Base-by-base conservation (phyloP, 2,797 vertebrate species). In the Enteromius treurensis region DNA sequence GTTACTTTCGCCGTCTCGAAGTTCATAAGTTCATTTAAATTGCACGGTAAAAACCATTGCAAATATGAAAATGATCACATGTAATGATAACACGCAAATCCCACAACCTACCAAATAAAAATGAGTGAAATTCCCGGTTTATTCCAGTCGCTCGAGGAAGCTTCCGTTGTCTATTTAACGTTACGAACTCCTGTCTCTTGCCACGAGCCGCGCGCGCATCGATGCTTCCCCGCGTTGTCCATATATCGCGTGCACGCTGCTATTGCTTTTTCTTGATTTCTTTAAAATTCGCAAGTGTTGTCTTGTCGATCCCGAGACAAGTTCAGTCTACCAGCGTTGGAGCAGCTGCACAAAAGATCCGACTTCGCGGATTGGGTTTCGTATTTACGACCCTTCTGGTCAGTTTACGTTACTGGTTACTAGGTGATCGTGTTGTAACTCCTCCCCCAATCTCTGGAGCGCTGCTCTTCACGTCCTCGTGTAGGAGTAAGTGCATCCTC, bases 381-480 rank as follows among this genome's bases (percentile, higher is more conserved):
- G 71, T 11, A 74, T 91, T 94, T 89, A 86, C 95, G 94, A 95
- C 95, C 90, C 29, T 87, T 86, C 77, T 85, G 13, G 53, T 68
- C 83, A 1, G 67, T 95, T 95, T 93, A 91, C 94, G 94, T 81
- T 90, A 82, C 71, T 15, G 86, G 94, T 95, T 95, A 93, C 95
- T 91, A 90, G 67, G 95, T 90, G 87, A 94, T 83, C 67, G 80
- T 85, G 91, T 87, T 82, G 91, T 88, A 86, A 75, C 90, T 90
- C 89, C 89, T 87, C 86, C 14, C 82, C 60, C 83, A 89, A 81
- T 78, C 15, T 90, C 88, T 71, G 85, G 86, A 88, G 77, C 80
- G 32, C 26, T 15, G 80, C 82, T 82, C 88, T 87, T 77, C 55
- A 13, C 37, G 82, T 90, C 89, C 87, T 49, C 10, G 23, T 40